Percentiles rank a stretch among this genome's conserved stretches.
These are phyloP conservation scores for Meloidogyne hapla DNA, from an alignment of 1,140 invertebrate species.

Conservation along the genomic window DNA sequence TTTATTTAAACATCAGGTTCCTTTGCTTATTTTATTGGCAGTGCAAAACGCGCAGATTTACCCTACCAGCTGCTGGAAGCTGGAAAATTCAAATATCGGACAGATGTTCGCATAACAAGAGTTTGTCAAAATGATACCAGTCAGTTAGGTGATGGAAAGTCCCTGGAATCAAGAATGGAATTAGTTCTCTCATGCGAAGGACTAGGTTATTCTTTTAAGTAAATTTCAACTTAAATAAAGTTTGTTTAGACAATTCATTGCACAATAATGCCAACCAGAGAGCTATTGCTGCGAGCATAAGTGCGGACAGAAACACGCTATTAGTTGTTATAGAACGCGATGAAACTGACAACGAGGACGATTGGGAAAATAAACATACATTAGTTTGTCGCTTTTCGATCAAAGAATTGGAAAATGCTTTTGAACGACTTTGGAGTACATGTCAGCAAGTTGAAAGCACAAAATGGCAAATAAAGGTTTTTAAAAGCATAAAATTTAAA, in stretches of 20 bases:
- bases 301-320: neutral
- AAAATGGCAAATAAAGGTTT: neutral
- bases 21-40: slow-evolving; percentile 16
- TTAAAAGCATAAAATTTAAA: neutral
- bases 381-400: slow-evolving; percentile 19
- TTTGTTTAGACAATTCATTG: neutral
- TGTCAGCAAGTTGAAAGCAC: slow-evolving; percentile 15
- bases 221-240: neutral
- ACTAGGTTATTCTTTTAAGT: slow-evolving; percentile 3
- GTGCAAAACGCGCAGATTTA: slow-evolving; percentile 14
- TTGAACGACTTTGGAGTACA: neutral
- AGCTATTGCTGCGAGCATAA: slow-evolving; percentile 4
- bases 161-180: slow-evolving; percentile 25
- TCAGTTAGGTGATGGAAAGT: neutral
- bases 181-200: slow-evolving; percentile 20
- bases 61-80: neutral
- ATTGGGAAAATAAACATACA: too few species aligned
- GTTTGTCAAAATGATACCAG: slow-evolving; percentile 17
- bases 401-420: neutral
- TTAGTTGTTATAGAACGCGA: slow-evolving; percentile 17
- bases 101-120: slow-evolving; percentile 13
- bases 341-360: neutral
- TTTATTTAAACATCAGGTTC: neutral
- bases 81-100: neutral
- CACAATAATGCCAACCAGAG: neutral